Percentiles rank a stretch among this genome's conserved stretches.
Conservation (phyloP, 2,797 vertebrate species). For the Urophycis tenuis region DNA sequence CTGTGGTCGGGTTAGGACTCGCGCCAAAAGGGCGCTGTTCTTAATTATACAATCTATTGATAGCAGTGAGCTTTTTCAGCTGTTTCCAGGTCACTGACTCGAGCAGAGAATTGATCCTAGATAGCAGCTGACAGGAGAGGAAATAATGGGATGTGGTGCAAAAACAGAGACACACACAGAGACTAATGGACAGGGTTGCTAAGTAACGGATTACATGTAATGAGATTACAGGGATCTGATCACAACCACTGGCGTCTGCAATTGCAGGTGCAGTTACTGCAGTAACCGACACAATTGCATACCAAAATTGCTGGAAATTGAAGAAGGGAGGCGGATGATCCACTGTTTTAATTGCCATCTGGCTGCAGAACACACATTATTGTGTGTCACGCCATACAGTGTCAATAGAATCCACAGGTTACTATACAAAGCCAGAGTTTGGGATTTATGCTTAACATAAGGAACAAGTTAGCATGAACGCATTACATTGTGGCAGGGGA, state of each 20-base stretch:
- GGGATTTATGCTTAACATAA: not conserved
- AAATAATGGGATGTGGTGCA: conserved; percentile 10
- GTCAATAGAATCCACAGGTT: conserved; percentile 1
- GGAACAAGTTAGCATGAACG: not conserved
- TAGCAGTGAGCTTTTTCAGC: conserved; percentile 52
- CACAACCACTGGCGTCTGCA: not conserved
- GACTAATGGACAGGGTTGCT: conserved; percentile 45
- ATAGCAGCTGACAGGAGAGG: conserved; percentile 44
- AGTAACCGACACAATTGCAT: not conserved
- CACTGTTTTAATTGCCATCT: not conserved
- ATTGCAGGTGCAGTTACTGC: not conserved
- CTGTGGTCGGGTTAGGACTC: conserved; percentile 36
- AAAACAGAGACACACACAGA: conserved; percentile 28
- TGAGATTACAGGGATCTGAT: conserved; percentile 29
- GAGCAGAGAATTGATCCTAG: conserved; percentile 61
- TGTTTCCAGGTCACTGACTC: conserved; percentile 66
- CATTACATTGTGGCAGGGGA: not conserved
- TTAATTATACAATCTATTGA: conserved; percentile 66
- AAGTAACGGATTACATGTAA: conserved; percentile 28
- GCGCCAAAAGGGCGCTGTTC: conserved; percentile 38
- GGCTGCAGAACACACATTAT: not conserved
- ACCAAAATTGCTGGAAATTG: not conserved
- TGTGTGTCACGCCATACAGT: not conserved
- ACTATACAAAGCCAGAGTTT: not conserved
- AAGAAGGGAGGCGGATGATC: not conserved